Evolutionary conservation across 2,888 invertebrate genomes (phyloP), one percentile per base, ranked within the genome.

Genomic region (Tetragnatha montana): DNA sequence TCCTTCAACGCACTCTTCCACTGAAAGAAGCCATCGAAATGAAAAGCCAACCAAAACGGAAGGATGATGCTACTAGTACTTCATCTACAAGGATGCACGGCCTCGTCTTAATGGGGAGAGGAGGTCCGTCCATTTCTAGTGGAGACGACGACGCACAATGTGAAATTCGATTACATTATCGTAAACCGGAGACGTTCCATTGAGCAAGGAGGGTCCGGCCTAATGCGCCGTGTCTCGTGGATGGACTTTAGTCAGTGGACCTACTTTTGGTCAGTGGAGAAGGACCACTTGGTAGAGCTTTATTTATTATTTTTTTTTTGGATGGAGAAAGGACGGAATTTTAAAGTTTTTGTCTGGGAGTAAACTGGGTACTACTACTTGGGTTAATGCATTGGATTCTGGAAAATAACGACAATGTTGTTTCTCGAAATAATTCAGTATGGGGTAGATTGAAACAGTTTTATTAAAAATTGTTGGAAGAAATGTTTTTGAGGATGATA

Each of bases 101-200:
- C 74, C 47, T 10, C 35, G 17, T 35, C 35, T n/a, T n/a, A 22
- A 35, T 74, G 35, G 35, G 35, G 4, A 35, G 6, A 68, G 14
- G 71, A 17, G 22, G 71, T 6, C 14, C n/a, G 21, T 12, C 71
- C 12, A 35, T 47, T 75, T 35, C 49, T 47, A 47, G 35, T 47
- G 14, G 47, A 49, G 75, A 21, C n/a, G n/a, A 80, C 74, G n/a
- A 19, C 49, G 19, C n/a, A 50, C 70, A 21, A 74, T 68, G 80
- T 50, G 71, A 73, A 74, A 80, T 80, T 80, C 80, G 80, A 80
- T 86, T 80, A 80, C 73, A 86, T 86, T 86, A 80, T 73, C 74
- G 86, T 80, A 80, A 80, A 73, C 71, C 51, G 70, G 85, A 71
- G 80, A 80, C 74, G 73, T 74, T 74, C 47, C 86, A 86, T 80